These are phyloP conservation scores for Uria aalge DNA, from an alignment of 2,113 vertebrate genomes.

Conservation along the genomic window DNA sequence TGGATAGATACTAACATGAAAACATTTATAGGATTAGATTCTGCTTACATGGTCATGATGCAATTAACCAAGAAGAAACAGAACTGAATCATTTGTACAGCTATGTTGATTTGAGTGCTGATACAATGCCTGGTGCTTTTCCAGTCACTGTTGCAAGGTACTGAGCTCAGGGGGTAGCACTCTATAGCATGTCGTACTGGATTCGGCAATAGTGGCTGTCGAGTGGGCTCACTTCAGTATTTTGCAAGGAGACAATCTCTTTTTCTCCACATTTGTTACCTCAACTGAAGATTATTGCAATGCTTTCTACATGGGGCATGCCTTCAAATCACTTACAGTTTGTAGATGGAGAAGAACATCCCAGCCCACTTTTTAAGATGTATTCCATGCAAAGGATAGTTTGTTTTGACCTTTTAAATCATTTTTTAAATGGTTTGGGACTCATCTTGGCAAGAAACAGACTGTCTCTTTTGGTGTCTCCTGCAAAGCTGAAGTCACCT, in stretches of 20 bases:
- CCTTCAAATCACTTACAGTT: not conserved
- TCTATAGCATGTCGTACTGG: not conserved
- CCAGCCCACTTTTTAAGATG: not conserved
- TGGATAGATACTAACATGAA: not conserved
- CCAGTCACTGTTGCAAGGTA: not conserved
- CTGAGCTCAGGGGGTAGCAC: not conserved
- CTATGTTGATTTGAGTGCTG: not conserved
- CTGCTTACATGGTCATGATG: not conserved
- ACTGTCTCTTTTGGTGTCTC: not conserved
- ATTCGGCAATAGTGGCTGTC: not conserved
- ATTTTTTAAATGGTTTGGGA: not conserved
- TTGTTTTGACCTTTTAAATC: not conserved
- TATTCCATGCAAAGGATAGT: not conserved
- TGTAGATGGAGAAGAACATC: not conserved
- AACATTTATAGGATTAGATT: not conserved
- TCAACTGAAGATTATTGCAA: not conserved
- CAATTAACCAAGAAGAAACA: not conserved
- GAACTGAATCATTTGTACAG: not conserved
- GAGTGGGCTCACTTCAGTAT: not conserved
- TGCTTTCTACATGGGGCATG: not conserved
- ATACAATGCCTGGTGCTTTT: not conserved
- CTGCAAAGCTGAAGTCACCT: not conserved
- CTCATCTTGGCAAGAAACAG: not conserved
- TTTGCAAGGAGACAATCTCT: not conserved
- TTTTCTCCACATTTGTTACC: not conserved